Conservation (phyloP, 2,888 invertebrate species). For the Acheta domesticus region DNA sequence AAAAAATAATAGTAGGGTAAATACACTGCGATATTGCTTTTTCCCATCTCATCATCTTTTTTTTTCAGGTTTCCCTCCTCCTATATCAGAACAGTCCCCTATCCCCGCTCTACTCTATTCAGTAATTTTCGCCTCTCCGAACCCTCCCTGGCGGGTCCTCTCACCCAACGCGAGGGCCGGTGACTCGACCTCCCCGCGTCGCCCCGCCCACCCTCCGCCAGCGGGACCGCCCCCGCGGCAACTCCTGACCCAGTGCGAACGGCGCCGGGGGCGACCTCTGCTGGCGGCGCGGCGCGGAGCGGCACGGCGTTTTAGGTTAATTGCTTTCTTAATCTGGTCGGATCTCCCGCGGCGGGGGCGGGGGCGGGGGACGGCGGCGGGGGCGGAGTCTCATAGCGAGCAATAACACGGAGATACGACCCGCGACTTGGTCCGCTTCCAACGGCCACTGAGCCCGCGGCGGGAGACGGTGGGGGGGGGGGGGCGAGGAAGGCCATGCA, state of each 20-base stretch:
- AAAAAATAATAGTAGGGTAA: too few relatives aligned
- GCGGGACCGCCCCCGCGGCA: not conserved
- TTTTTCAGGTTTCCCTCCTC: too few relatives aligned
- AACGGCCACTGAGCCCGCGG: not conserved
- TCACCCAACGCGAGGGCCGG: not conserved
- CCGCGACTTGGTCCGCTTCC: conserved; percentile 9
- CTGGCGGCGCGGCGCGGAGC: not conserved
- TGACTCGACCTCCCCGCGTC: not conserved
- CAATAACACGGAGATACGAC: conserved; percentile 18
- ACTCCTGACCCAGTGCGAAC: not conserved
- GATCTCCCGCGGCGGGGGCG: not conserved
- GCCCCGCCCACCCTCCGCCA: not conserved
- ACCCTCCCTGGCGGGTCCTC: too few relatives aligned
- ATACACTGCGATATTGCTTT: too few relatives aligned
- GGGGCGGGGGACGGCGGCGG: not conserved
- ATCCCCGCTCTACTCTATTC: too few relatives aligned
- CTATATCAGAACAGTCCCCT: too few relatives aligned
- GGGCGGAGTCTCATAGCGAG: not conserved
- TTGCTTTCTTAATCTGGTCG: conserved; percentile 10
- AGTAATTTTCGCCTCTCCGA: too few relatives aligned
- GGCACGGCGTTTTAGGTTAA: conserved; percentile 5
- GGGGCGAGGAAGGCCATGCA: not conserved
- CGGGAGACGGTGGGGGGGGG: not conserved
- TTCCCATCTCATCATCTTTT: too few relatives aligned
- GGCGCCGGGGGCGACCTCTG: not conserved